phyloP scores from a whole-genome alignment of 2,888 invertebrate species.

The Lagria hirta region DNA sequence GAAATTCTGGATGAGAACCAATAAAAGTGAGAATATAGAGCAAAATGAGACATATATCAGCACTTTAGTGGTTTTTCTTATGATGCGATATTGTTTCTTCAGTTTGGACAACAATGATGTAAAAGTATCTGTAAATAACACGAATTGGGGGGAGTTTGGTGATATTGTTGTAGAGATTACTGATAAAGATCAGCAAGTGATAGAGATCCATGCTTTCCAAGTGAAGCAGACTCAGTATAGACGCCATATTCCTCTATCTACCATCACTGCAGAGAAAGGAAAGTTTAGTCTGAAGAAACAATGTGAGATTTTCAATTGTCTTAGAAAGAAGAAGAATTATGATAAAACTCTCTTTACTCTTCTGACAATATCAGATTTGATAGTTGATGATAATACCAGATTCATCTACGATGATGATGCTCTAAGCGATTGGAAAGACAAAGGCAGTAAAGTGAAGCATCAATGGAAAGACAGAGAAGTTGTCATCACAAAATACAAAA shows the following conservation, averaged over 20 bases:
- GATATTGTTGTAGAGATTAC: conserved; percentile 10
- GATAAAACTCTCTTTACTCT: conserved; percentile 5
- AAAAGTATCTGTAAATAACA: conserved; percentile 6
- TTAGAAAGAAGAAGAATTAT: conserved; percentile 4
- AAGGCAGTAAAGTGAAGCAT: background rate
- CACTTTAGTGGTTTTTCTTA: background rate
- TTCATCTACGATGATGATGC: conserved; percentile 1
- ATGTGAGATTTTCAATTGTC: conserved; percentile 1
- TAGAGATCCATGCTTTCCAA: conserved; percentile 2
- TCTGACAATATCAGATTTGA: conserved; percentile 1
- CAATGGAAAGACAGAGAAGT: conserved; percentile 3
- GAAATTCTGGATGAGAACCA: no score
- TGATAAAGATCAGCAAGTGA: background rate
- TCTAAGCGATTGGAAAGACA: conserved; percentile 1
- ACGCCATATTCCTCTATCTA: background rate
- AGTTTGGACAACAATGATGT: background rate
- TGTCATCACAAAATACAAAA: background rate
- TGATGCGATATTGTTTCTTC: no score
- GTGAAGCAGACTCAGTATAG: conserved; percentile 2
- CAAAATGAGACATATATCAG: no score
- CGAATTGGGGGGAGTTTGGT: conserved; percentile 6
- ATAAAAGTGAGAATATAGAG: no score
- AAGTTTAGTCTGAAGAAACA: conserved; percentile 5
- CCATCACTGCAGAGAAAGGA: conserved; percentile 4
- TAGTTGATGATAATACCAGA: background rate